Percentiles rank a stretch among this genome's conserved stretches.
Evolutionary conservation across 1,140 invertebrate species (phyloP).

Genomic region (Nymphalis io): DNA sequence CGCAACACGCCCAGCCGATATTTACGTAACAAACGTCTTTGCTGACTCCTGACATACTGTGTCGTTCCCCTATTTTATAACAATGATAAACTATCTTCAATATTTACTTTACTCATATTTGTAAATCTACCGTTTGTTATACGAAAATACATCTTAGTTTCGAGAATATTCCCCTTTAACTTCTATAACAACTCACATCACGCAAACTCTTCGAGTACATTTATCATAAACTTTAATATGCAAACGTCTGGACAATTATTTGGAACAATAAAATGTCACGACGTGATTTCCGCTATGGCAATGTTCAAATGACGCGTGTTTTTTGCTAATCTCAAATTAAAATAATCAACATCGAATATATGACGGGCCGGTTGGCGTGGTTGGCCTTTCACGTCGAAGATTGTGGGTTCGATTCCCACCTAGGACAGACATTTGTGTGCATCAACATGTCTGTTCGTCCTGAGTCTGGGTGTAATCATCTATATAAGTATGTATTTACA

Average conservation of each 20-base stretch:
- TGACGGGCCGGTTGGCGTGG: too few species aligned
- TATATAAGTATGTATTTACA: too few species aligned
- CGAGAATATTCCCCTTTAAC: constrained; percentile 9
- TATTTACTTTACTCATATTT: constrained; percentile 30
- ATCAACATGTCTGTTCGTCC: too few species aligned
- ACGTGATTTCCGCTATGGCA: constrained; percentile 17
- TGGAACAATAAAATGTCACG: constrained; percentile 15
- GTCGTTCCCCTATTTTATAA: constrained; percentile 37
- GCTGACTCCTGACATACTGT: constrained; percentile 66
- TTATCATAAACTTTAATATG: constrained; percentile 12
- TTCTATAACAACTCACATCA: constrained; percentile 14
- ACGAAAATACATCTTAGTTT: constrained; percentile 7
- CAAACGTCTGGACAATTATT: constrained; percentile 11
- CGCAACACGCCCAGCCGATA: constrained; percentile 76
- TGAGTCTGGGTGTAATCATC: too few species aligned
- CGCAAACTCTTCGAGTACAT: constrained; percentile 9
- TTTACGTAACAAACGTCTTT: constrained; percentile 76
- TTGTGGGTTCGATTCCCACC: too few species aligned
- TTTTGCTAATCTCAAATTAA: too few species aligned
- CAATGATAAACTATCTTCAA: constrained; percentile 36
- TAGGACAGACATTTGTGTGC: too few species aligned
- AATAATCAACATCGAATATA: too few species aligned
- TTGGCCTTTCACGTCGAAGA: too few species aligned
- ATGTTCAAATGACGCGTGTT: neutral
- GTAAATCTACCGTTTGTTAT: constrained; percentile 4